Conservation (phyloP, 2,888 invertebrate species). For the Flabesymbios commensalis region DNA sequence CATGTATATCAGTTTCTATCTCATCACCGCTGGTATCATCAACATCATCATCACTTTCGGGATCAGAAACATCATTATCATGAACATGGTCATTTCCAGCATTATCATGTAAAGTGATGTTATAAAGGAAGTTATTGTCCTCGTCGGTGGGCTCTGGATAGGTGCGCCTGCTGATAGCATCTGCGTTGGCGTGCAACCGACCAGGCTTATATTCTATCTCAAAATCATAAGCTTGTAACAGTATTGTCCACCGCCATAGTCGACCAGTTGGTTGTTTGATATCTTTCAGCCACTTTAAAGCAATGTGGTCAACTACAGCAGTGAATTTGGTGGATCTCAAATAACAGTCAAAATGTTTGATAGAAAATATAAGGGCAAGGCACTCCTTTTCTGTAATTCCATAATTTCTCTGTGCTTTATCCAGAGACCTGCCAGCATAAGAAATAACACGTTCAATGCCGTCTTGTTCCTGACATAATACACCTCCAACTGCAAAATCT, state of each 20-base stretch:
- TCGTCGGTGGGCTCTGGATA: background rate
- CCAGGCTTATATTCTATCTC: background rate
- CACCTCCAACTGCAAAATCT: background rate
- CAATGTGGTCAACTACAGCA: background rate
- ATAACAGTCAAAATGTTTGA: constrained; percentile 5
- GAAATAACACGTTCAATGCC: constrained; percentile 2
- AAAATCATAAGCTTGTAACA: background rate
- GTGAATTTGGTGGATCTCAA: background rate
- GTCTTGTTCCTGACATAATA: constrained; percentile 4
- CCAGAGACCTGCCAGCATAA: background rate
- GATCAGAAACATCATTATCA: too few relatives aligned
- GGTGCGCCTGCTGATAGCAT: background rate
- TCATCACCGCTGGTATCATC: too few relatives aligned
- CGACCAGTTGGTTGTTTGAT: background rate
- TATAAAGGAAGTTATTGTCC: too few relatives aligned
- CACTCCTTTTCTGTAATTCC: constrained; percentile 10
- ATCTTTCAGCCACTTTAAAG: background rate
- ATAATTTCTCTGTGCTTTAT: background rate
- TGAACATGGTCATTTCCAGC: too few relatives aligned
- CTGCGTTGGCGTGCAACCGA: background rate
- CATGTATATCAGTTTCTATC: too few relatives aligned
- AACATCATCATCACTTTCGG: too few relatives aligned
- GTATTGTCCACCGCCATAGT: background rate
- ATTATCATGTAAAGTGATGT: too few relatives aligned
- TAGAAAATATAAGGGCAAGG: background rate